Evolutionary conservation across 2,797 vertebrate species (phyloP), one percentile per base, ranked within the genome.

Genomic region (Pseudochromis fuscus): DNA sequence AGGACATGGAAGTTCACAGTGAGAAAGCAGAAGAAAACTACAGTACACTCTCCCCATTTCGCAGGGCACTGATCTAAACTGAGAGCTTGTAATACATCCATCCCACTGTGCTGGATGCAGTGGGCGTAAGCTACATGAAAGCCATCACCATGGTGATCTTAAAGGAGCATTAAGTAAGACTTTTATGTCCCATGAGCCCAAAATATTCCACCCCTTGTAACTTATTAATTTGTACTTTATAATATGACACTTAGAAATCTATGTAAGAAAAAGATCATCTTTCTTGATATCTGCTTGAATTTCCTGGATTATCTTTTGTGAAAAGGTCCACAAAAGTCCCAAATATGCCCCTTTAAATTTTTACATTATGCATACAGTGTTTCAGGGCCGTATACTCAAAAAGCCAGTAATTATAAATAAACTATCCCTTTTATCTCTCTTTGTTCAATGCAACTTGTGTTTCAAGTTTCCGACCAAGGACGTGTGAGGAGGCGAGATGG

Each of bases 1-100:
- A 70, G 51, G 62, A 85, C 70, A 37, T 71, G 25, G 28, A 50
- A 72, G 68, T 63, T 90, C 81, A 90, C 84, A 89, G 83, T 86
- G 80, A 84, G 55, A 61, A 78, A 81, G 66, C 59, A 72, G 70
- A 82, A 19, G 46, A 15, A 46, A 71, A 64, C 30, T 60, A 71
- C 68, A 68, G 62, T 8, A 51, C 0, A 38, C 24, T 21, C 37
- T 50, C 40, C 25, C 5, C 9, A 2, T 40, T 52, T 35, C 18
- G 46, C 53, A 51, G 55, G 40, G 44, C 49, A 4, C 18, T 25
- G 24, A 60, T 72, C 15, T 65, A 21, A n/a, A 55, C 7, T 15
- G 18, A 25, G 55, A 50, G 62, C 42, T 42, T 18, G 23, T 18
- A 37, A 25, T 19, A 65, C 28, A 46, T 55, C 11, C 18, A 33